Evolutionary conservation across 2,888 invertebrate genomes (phyloP).

Genomic region (Chironomus tentans): DNA sequence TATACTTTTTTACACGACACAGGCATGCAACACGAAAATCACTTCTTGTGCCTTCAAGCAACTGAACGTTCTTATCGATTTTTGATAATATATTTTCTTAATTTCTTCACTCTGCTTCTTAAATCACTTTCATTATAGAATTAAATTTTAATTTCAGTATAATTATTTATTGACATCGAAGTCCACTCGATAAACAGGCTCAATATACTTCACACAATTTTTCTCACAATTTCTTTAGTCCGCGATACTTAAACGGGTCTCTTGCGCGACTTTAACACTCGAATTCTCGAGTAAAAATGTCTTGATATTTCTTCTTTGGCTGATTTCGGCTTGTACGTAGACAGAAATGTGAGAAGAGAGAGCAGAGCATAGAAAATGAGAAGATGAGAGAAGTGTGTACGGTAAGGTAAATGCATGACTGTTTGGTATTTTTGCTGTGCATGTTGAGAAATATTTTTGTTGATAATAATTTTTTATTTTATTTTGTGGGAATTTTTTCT

Average conservation of each 20-base stretch:
- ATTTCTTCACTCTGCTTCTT: no score
- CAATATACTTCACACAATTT: no score
- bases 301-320: background rate
- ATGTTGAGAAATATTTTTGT: background rate
- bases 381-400: background rate
- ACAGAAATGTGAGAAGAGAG: background rate
- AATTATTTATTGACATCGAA: no score
- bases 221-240: background rate
- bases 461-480: no score
- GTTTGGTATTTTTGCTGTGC: background rate
- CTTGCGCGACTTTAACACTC: slow-evolving; percentile 18
- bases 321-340: background rate
- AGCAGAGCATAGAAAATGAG: background rate
- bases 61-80: background rate
- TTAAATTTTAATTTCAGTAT: no score
- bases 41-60: background rate
- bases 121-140: no score
- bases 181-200: no score
- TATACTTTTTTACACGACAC: background rate
- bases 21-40: background rate
- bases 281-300: slow-evolving; percentile 23
- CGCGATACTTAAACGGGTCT: background rate
- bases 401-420: no score
- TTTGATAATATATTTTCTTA: background rate
- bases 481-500: no score